Evolutionary conservation across 2,113 vertebrate genomes (phyloP).

Genomic region (Syrmaticus mikado): DNA sequence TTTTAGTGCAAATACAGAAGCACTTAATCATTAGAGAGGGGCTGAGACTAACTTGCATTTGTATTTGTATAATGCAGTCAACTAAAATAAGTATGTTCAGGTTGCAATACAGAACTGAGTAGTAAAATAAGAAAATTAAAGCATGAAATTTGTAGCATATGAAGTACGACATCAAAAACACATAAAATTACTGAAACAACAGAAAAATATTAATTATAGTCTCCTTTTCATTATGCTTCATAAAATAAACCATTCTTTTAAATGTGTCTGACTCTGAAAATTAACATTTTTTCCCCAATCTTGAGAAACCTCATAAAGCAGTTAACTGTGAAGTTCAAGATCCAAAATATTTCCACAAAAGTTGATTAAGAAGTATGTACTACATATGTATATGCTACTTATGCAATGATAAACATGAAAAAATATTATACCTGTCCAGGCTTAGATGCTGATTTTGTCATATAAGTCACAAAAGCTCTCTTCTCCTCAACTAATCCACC

Average conservation of each 20-base stretch:
- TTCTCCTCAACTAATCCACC: slow-evolving; percentile 83
- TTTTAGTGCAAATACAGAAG: not conserved
- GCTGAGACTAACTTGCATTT: not conserved
- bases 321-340: not conserved
- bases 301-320: not conserved
- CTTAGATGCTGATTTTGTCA: slow-evolving; percentile 63
- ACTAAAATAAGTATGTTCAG: not conserved
- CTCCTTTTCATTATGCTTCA: not conserved
- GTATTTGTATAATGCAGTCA: not conserved
- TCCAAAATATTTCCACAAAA: not conserved
- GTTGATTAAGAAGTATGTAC: not conserved
- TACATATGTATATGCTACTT: not conserved
- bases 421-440: slow-evolving; percentile 83
- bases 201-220: not conserved
- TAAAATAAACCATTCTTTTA: not conserved
- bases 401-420: not conserved
- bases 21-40: not conserved
- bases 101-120: not conserved
- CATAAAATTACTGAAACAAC: not conserved
- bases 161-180: not conserved
- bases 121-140: not conserved
- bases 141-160: not conserved
- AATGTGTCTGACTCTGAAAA: not conserved
- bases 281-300: not conserved
- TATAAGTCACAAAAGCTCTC: slow-evolving; percentile 71